Percentiles rank a stretch among this genome's conserved stretches.
Conservation (phyloP, 2,113 vertebrate species). For the Cepphus grylle region DNA sequence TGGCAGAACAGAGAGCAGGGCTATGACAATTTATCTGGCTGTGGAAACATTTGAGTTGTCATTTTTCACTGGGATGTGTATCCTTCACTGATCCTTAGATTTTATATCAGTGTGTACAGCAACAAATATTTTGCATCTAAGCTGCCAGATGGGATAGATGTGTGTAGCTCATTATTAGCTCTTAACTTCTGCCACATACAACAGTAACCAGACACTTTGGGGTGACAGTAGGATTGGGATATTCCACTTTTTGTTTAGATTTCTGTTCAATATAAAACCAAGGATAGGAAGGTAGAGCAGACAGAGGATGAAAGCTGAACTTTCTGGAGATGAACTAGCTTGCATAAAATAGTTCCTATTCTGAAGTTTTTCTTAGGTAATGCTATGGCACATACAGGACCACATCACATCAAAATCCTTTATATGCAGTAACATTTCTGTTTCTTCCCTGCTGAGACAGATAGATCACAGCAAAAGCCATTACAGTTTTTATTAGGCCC, state of each 20-base stretch:
- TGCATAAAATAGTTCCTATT: neutral
- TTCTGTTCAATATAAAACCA: neutral
- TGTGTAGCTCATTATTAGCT: neutral
- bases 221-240: neutral
- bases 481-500: neutral
- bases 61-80: neutral
- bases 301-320: neutral
- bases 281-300: neutral
- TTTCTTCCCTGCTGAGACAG: neutral
- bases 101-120: neutral
- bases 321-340: neutral
- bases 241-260: neutral
- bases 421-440: neutral
- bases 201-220: neutral
- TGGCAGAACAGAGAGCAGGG: neutral
- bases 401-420: neutral
- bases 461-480: neutral
- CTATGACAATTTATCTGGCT: neutral
- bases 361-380: neutral
- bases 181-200: neutral
- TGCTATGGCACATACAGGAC: neutral
- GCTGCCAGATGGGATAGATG: neutral
- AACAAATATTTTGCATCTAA: neutral
- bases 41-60: neutral
- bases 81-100: neutral